These are phyloP conservation scores for Helicoverpa zea DNA, from an alignment of 1,140 invertebrate genomes.

Conservation along the genomic window DNA sequence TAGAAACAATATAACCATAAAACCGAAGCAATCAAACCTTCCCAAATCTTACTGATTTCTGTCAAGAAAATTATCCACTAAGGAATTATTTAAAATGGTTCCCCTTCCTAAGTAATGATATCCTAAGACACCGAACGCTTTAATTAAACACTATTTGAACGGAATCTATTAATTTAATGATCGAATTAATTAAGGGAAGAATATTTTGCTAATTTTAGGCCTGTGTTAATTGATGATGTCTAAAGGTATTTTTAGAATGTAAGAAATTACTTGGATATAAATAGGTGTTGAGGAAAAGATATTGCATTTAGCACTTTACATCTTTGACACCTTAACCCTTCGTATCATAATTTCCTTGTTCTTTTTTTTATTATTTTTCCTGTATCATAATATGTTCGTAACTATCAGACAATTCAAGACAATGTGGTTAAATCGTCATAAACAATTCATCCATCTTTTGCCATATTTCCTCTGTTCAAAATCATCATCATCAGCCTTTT, in stretches of 20 bases:
- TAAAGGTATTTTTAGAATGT: neutral
- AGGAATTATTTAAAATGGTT: slow-evolving; percentile 48
- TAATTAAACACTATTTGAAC: slow-evolving; percentile 48
- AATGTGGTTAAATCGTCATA: no score
- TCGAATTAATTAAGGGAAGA: slow-evolving; percentile 35
- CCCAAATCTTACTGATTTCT: slow-evolving; percentile 41
- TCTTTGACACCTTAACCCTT: no score
- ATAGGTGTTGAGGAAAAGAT: neutral
- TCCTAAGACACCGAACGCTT: slow-evolving; percentile 18
- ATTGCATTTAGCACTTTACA: no score
- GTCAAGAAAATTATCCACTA: neutral
- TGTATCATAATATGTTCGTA: no score
- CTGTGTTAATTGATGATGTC: neutral
- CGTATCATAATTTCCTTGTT: no score
- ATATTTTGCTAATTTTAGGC: slow-evolving; percentile 38
- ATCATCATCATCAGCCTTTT: no score
- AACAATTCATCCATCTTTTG: no score
- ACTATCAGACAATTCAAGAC: no score
- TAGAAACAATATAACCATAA: slow-evolving; percentile 13
- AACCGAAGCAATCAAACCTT: slow-evolving; percentile 29
- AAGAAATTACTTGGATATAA: neutral
- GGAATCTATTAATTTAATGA: slow-evolving; percentile 41
- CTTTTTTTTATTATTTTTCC: no score
- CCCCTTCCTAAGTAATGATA: slow-evolving; percentile 34
- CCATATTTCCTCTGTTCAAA: no score